Evolutionary conservation across 2,797 vertebrate genomes (phyloP).

Genomic region (Lagorchestes hirsutus): DNA sequence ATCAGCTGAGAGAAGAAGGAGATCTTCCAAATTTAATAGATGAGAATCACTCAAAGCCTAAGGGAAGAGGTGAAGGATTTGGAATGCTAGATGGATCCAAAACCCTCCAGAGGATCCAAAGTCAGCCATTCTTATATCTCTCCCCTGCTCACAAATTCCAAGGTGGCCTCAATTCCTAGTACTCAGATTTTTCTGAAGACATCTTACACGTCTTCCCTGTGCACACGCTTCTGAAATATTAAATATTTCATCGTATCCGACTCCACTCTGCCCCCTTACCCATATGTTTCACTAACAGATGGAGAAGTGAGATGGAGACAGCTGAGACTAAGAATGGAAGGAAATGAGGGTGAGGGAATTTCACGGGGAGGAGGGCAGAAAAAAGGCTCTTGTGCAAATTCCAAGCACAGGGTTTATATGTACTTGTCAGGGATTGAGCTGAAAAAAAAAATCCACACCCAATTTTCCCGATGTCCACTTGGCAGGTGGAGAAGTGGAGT

Average conservation of each 20-base stretch:
- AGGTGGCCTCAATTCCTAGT: background rate
- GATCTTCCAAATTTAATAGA: background rate
- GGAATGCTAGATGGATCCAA: background rate
- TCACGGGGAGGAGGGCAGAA: conserved; percentile 18
- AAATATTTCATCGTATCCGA: conserved; percentile 60
- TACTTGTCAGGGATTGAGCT: conserved; percentile 49
- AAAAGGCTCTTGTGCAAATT: conserved; percentile 36
- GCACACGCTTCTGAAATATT: conserved; percentile 61
- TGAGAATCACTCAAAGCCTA: background rate
- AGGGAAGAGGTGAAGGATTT: background rate
- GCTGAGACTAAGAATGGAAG: conserved; percentile 61
- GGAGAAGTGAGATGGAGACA: conserved; percentile 64
- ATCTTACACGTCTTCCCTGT: conserved; percentile 60
- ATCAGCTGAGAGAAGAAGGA: background rate
- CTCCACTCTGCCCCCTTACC: conserved; percentile 71
- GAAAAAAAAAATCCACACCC: background rate
- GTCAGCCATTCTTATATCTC: background rate
- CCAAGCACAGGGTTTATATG: conserved; percentile 32
- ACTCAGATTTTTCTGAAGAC: conserved; percentile 62
- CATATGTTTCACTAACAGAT: conserved; percentile 67
- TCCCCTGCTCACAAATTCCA: background rate
- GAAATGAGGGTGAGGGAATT: conserved; percentile 46
- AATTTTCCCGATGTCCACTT: background rate
- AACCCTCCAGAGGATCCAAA: background rate
- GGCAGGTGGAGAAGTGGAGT: conserved; percentile 6